Percentiles rank a stretch among this genome's conserved stretches.
Conservation (phyloP, 2,113 vertebrate genomes). For the Actenoides hombroni region DNA sequence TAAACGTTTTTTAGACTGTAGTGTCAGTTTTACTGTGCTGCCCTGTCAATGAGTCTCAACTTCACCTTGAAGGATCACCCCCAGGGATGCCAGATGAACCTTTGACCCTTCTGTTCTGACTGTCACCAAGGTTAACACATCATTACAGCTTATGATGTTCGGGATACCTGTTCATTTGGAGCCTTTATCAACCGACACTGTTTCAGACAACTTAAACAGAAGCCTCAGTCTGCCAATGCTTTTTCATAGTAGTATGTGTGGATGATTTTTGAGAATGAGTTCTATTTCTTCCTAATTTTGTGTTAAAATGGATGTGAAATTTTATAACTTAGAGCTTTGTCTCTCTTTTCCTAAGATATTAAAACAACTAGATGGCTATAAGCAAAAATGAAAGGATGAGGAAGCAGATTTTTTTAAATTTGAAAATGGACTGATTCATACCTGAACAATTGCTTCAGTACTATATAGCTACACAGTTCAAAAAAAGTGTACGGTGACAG, state of each 20-base stretch:
- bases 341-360: neutral
- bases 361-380: neutral
- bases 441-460: neutral
- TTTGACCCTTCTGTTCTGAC: neutral
- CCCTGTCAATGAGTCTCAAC: conserved; percentile 17
- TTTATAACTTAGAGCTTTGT: neutral
- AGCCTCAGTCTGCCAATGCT: neutral
- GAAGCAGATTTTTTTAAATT: neutral
- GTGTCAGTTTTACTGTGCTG: conserved; percentile 8
- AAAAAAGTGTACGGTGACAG: neutral
- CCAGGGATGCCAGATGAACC: conserved; percentile 44
- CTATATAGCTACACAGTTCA: neutral
- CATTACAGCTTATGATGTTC: neutral
- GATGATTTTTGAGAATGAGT: neutral
- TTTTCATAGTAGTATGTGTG: neutral
- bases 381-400: neutral
- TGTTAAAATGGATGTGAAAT: neutral
- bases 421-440: neutral
- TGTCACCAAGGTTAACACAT: conserved; percentile 42
- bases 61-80: conserved; percentile 13
- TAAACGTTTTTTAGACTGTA: neutral
- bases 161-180: neutral
- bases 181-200: neutral
- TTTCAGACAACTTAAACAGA: neutral
- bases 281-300: neutral